Evolutionary conservation across 2,113 vertebrate genomes (phyloP).

Genomic region (Pithys albifrons): DNA sequence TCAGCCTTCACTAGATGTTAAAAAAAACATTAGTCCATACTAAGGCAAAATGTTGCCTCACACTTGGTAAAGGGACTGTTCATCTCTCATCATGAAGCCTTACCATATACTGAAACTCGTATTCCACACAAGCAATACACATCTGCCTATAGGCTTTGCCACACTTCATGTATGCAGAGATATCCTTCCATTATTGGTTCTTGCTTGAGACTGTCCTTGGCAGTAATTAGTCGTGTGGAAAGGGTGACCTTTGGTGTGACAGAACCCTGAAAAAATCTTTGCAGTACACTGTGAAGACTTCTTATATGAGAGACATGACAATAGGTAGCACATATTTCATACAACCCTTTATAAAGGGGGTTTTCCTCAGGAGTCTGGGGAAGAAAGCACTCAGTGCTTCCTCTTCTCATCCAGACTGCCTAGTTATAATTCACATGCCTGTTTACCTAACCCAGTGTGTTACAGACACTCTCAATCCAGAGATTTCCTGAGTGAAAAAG

Average conservation of each 20-base stretch:
- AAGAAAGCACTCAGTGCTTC: not conserved
- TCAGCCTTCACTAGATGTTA: not conserved
- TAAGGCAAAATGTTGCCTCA: not conserved
- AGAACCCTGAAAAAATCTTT: not conserved
- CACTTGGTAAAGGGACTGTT: not conserved
- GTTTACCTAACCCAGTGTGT: not conserved
- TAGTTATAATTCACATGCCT: not conserved
- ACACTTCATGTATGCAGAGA: not conserved
- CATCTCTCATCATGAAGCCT: not conserved
- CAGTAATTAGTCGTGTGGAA: not conserved
- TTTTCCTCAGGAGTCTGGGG: not conserved
- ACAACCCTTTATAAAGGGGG: not conserved
- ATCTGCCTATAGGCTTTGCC: not conserved
- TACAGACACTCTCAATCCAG: not conserved
- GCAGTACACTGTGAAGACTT: not conserved
- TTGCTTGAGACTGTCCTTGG: not conserved
- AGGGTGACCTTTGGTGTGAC: not conserved
- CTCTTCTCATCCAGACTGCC: not conserved
- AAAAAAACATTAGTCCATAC: not conserved
- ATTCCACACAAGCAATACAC: not conserved
- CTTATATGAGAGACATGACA: not conserved
- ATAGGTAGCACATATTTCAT: not conserved
- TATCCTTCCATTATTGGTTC: not conserved
- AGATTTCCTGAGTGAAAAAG: not conserved
- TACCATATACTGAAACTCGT: not conserved